Evolutionary conservation across 1,140 invertebrate species (phyloP).

Genomic region (Zelostemma sp.): DNA sequence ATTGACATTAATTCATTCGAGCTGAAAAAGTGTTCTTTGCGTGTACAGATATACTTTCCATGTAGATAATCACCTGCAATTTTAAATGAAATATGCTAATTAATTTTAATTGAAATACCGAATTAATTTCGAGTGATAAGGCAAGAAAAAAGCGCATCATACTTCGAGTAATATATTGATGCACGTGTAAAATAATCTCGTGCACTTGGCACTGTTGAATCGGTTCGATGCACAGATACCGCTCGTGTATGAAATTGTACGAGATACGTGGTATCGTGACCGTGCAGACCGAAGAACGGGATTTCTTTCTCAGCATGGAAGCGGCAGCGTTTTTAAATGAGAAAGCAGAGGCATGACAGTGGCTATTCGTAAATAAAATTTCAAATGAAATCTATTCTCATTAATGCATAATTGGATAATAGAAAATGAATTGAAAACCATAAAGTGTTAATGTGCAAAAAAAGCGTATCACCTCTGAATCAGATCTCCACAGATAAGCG

Average conservation of each 20-base stretch:
- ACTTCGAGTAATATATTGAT: slow-evolving; percentile 20
- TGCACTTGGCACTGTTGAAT: slow-evolving; percentile 38
- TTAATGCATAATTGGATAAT: slow-evolving; percentile 38
- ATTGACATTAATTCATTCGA: too few relatives aligned
- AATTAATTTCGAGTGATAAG: slow-evolving; percentile 13
- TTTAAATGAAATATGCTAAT: too few relatives aligned
- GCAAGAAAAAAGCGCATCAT: slow-evolving; percentile 15
- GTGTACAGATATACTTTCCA: too few relatives aligned
- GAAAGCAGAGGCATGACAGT: slow-evolving; percentile 25
- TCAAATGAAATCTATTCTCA: slow-evolving; percentile 18
- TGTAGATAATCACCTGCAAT: too few relatives aligned
- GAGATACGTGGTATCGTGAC: slow-evolving; percentile 40
- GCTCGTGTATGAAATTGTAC: slow-evolving; percentile 40
- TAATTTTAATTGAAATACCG: slow-evolving; percentile 17
- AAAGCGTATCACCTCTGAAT: not conserved
- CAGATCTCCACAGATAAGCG: not conserved
- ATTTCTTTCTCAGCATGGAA: slow-evolving; percentile 36
- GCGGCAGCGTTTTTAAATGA: slow-evolving; percentile 24
- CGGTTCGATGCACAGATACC: slow-evolving; percentile 36
- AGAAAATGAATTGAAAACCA: not conserved
- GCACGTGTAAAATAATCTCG: slow-evolving; percentile 31
- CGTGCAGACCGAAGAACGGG: slow-evolving; percentile 34
- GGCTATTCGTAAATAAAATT: slow-evolving; percentile 22
- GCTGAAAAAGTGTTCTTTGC: too few relatives aligned
- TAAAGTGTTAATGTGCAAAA: not conserved